These are phyloP conservation scores for Bubo blakistoni DNA, from an alignment of 2,113 vertebrate species.

Conservation along the genomic window DNA sequence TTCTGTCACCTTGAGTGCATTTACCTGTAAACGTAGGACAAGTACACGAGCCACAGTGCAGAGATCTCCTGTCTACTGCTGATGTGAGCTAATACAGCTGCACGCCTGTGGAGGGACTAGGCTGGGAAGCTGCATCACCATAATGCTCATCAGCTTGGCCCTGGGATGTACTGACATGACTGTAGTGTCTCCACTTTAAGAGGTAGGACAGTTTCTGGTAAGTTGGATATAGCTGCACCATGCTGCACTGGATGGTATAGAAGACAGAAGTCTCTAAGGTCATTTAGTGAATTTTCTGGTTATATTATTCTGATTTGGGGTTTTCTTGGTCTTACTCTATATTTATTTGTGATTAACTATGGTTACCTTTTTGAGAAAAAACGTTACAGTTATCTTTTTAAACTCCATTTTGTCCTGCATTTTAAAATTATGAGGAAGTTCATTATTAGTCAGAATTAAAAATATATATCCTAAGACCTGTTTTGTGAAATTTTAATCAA, in stretches of 20 bases:
- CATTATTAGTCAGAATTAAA: not conserved
- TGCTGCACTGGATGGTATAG: not conserved
- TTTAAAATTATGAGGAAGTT: not conserved
- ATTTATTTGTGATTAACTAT: not conserved
- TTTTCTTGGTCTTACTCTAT: not conserved
- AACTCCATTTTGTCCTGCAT: not conserved
- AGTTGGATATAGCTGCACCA: not conserved
- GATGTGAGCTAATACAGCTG: not conserved
- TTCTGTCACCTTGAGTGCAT: not conserved
- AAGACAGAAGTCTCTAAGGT: not conserved
- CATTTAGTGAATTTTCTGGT: not conserved
- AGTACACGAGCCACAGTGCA: no score
- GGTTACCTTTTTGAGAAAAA: not conserved
- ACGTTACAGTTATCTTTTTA: not conserved
- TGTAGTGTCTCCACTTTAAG: not conserved
- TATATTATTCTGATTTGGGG: not conserved
- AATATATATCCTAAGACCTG: not conserved
- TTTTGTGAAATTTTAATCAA: not conserved
- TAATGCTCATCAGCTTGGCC: not conserved
- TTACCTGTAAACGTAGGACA: not conserved
- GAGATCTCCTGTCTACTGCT: not conserved
- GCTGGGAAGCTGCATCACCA: not conserved
- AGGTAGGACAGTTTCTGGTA: not conserved
- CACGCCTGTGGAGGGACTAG: accelerated
- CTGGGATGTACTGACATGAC: not conserved